A percentile compares a stretch with the other conserved stretches of the same genome.
These are phyloP conservation scores for Lampropteryx suffumata DNA, from an alignment of 2,888 invertebrate genomes.

Conservation along the genomic window DNA sequence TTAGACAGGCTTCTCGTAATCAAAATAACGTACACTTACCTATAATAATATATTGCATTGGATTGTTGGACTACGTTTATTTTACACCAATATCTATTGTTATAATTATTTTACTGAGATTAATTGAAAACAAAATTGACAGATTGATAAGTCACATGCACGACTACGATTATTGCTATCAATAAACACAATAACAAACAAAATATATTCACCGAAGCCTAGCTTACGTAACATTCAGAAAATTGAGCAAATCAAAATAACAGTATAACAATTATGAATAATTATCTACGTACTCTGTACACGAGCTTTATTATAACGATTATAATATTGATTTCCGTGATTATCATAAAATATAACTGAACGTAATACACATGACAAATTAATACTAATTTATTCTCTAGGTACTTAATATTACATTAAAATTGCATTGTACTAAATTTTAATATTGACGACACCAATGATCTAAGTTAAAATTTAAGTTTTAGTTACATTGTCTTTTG, in stretches of 20 bases:
- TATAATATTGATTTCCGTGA: slow-evolving; percentile 53
- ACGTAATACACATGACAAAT: slow-evolving; percentile 59
- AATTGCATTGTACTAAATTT: slow-evolving; percentile 74
- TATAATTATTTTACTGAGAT: neutral
- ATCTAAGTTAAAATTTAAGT: slow-evolving; percentile 51
- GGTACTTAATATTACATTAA: slow-evolving; percentile 55
- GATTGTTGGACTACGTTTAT: slow-evolving; percentile 1
- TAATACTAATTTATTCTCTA: slow-evolving; percentile 48
- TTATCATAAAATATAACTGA: slow-evolving; percentile 61
- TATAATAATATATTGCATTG: slow-evolving; percentile 5
- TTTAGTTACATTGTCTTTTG: slow-evolving; percentile 53
- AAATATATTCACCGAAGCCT: slow-evolving; percentile 61
- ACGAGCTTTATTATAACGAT: slow-evolving; percentile 60
- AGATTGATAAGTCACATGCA: slow-evolving; percentile 18
- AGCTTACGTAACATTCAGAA: slow-evolving; percentile 73
- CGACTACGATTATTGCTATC: slow-evolving; percentile 39
- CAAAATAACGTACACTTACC: neutral
- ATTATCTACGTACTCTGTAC: slow-evolving; percentile 59
- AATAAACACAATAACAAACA: slow-evolving; percentile 58
- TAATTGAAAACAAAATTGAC: slow-evolving; percentile 1
- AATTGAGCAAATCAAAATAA: slow-evolving; percentile 82
- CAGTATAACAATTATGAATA: slow-evolving; percentile 73
- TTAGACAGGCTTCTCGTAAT: neutral
- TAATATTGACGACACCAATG: slow-evolving; percentile 68
- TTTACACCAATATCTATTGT: slow-evolving; percentile 1